These are phyloP conservation scores for Onthophagus taurus DNA, from an alignment of 1,140 invertebrate species.

Conservation along the genomic window DNA sequence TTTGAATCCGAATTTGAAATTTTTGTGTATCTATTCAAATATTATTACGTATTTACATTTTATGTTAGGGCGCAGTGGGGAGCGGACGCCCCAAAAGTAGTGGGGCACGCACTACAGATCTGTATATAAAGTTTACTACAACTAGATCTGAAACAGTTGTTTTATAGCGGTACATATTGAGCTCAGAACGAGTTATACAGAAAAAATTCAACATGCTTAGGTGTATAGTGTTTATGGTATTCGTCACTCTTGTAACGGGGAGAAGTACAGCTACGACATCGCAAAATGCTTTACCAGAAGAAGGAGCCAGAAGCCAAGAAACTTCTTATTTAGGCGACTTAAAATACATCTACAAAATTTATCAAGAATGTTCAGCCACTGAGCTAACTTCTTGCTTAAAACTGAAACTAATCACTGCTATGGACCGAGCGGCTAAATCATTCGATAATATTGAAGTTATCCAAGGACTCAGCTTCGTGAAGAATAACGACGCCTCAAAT, in stretches of 20 bases:
- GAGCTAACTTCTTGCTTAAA: constrained; percentile 66
- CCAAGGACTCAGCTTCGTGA: constrained; percentile 62
- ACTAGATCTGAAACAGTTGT: constrained; percentile 37
- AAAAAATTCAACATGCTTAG: constrained; percentile 34
- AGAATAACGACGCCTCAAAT: constrained; percentile 42
- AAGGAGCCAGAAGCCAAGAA: constrained; percentile 33
- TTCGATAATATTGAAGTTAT: constrained; percentile 50
- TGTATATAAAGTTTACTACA: constrained; percentile 35
- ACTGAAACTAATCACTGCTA: constrained; percentile 58
- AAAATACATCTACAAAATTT: constrained; percentile 49
- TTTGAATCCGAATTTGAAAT: too few species aligned
- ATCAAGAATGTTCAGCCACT: constrained; percentile 62
- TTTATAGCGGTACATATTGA: too few species aligned
- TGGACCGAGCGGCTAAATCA: constrained; percentile 58
- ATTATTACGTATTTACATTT: too few species aligned
- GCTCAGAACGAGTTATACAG: too few species aligned
- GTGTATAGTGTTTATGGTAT: constrained; percentile 35
- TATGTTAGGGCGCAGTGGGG: too few species aligned
- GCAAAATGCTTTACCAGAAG: constrained; percentile 40
- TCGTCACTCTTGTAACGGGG: constrained; percentile 34
- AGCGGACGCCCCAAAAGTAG: too few species aligned
- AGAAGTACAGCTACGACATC: constrained; percentile 40
- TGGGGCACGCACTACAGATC: too few species aligned
- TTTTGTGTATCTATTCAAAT: too few species aligned
- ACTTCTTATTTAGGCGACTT: constrained; percentile 43